Evolutionary conservation across 2,888 invertebrate species (phyloP), one percentile per base, ranked within the genome.

Genomic region (Polydrusus pterygomalis): DNA sequence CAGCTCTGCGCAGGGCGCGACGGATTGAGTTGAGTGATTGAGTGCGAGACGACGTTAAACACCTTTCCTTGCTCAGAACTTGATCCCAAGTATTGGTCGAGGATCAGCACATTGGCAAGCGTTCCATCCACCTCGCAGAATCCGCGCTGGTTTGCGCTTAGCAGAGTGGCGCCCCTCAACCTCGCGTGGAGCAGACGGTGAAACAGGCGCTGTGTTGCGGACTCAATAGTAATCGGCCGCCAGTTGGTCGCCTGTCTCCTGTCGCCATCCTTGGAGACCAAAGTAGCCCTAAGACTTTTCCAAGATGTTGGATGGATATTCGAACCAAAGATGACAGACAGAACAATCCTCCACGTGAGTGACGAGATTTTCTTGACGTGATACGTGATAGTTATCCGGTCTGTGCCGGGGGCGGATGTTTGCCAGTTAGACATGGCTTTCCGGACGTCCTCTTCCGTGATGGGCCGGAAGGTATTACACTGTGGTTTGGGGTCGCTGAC

Each of bases 101-200:
- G 71, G 0, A 83, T 67, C 1, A 84, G 74, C 20, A 82, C 77
- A 64, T 87, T 87, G 8, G 85, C 84, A 11, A 87, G 78, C 5
- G 83, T 83, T 11, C 87, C 87, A 72, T 87, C 87, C 1, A 82
- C 80, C 56, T 82, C 77, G 15, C 80, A 72, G 60, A 86, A 85
- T 0, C 84, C 84, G 0, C 83, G 51, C 75, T 86, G 85, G 10
- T 80, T 40, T 0, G 40, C 62, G 71, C 80, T 70, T n/a, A 83
- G 71, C 0, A 15, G 5, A 8, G 75, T 40, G 1, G 69, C 30
- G 0, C 20, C 11, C 20, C 54, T 17, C 0, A 82, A 51, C 0
- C 81, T 65, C 1, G 8, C 20, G 15, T 79, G 74, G 45, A 85
- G 17, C 20, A 81, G 70, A 0, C 81, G 58, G 70, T 84, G 82